Evolutionary conservation across 2,113 vertebrate genomes (phyloP).

Genomic region (Salvator merianae): DNA sequence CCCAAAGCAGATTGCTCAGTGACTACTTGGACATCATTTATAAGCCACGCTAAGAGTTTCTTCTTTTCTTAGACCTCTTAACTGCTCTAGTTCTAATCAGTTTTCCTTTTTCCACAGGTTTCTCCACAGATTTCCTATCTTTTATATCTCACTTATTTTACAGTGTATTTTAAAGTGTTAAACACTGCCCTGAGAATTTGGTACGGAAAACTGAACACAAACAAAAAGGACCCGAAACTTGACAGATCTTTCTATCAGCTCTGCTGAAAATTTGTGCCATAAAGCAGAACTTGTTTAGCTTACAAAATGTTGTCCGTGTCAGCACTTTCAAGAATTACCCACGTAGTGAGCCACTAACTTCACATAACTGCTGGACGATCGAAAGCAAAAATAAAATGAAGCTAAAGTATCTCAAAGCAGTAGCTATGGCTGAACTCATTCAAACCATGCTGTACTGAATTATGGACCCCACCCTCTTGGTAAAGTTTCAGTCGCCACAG

Average conservation of each 20-base stretch:
- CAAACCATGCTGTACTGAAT: accelerated
- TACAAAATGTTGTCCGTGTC: neutral
- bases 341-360: neutral
- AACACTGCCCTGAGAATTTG: too few relatives aligned
- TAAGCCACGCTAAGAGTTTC: too few relatives aligned
- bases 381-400: neutral
- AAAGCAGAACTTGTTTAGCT: neutral
- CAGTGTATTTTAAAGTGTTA: too few relatives aligned
- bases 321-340: neutral
- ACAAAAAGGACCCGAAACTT: neutral
- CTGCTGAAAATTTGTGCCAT: neutral
- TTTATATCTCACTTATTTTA: too few relatives aligned
- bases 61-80: too few relatives aligned
- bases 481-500: constrained; percentile 45
- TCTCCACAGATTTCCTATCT: too few relatives aligned
- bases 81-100: too few relatives aligned
- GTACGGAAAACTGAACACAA: too few relatives aligned
- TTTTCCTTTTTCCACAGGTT: too few relatives aligned
- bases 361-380: neutral
- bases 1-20: too few relatives aligned
- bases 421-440: accelerated
- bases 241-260: neutral
- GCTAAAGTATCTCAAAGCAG: neutral
- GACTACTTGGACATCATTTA: too few relatives aligned
- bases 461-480: constrained; percentile 41